Evolutionary conservation across 2,888 invertebrate genomes (phyloP), one percentile per base, ranked within the genome.

Genomic region (Drosophila rubida): DNA sequence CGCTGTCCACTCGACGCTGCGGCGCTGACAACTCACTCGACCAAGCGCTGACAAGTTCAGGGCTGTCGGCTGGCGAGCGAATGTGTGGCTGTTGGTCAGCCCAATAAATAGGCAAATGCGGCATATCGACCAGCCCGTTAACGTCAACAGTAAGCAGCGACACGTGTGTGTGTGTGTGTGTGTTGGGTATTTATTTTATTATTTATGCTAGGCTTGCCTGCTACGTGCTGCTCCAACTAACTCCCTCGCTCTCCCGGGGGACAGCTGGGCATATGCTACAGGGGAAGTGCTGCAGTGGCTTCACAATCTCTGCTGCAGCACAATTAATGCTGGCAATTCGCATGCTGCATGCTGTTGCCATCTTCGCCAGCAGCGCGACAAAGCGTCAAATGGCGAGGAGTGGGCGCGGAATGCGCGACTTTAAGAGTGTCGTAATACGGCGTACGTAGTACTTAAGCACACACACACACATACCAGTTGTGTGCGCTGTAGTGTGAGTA

Each of bases 161-260:
- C 11, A 32, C 39, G 16, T 35, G 13, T 14, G 25, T 35, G 19
- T 30, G 6, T 35, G 7, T 27, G 4, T 35, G 13, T 44, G 16
- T 54, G 55, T 49, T 61, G 50, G 59, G 69, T 64, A 75, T 75
- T 84, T 87, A 72, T 81, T 78, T 84, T 81, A 81, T 87, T 84
- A 81, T 81, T 81, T 84, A 79, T 87, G 75, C 62, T 85, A 78
- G 60, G 60, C 67, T 68, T 51, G 67, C 45, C 66, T 4, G 13
- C 35, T 72, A 80, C 81, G 87, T 80, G 81, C 87, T 84, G 81
- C 50, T 68, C 57, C 68, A 37, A 39, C 9, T 4, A 32, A 9
- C 27, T 27, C 27, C 11, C 22, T n/a, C 4, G 1, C 16, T n/a
- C 23, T 25, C 13, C 23, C 4, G 1, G 19, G 19, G 19, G 19